Percentiles rank a stretch among this genome's conserved stretches.
Evolutionary conservation across 2,888 invertebrate genomes (phyloP).

Genomic region (Gnatocerus cornutus): DNA sequence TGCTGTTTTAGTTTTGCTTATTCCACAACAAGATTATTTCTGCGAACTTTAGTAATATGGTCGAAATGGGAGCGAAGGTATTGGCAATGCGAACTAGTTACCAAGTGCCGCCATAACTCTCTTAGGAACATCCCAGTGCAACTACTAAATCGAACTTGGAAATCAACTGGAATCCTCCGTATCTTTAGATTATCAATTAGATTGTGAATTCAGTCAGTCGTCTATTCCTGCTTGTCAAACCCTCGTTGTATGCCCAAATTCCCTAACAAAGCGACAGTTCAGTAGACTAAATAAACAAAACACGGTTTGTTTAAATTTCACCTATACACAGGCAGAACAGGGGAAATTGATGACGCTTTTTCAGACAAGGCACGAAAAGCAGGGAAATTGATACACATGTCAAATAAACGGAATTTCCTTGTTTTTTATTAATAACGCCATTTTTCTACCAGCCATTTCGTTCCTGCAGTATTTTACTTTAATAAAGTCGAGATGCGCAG

Average conservation of each 20-base stretch:
- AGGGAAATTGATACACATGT: constrained; percentile 50
- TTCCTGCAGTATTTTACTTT: constrained; percentile 6
- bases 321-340: not conserved
- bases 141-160: constrained; percentile 42
- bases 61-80: constrained; percentile 10
- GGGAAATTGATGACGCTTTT: constrained; percentile 3
- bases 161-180: constrained; percentile 37
- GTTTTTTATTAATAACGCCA: not conserved
- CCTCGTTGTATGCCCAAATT: constrained; percentile 34
- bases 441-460: not conserved
- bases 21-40: not conserved
- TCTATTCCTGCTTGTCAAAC: constrained; percentile 36
- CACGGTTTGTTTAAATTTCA: constrained; percentile 28
- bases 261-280: constrained; percentile 29
- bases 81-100: constrained; percentile 30
- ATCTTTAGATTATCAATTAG: constrained; percentile 46
- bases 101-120: constrained; percentile 34
- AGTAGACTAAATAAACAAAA: constrained; percentile 18
- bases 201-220: constrained; percentile 45
- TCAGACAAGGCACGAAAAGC: not conserved
- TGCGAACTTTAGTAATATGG: constrained; percentile 10
- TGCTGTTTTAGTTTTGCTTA: no score
- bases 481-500: constrained; percentile 1
- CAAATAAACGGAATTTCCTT: constrained; percentile 50
- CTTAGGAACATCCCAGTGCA: constrained; percentile 25